Evolutionary conservation across 2,797 vertebrate species (phyloP).

Genomic region (Malacoraja senta): DNA sequence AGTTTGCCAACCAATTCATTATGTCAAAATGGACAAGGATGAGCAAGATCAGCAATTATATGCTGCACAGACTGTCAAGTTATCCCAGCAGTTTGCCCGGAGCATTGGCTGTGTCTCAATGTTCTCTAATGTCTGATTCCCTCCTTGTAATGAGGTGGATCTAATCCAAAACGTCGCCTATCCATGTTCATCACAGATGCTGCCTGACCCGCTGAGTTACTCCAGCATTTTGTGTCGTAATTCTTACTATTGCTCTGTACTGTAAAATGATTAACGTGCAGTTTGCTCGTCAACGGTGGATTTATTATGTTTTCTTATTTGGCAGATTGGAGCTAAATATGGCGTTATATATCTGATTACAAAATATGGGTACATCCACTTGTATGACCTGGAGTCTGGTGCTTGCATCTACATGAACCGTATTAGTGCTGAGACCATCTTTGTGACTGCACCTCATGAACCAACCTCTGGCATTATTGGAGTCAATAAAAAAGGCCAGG

Average conservation of each 20-base stretch:
- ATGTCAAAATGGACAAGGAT: not conserved
- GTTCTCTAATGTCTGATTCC: no score
- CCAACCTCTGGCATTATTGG: conserved; percentile 86
- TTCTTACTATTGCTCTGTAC: not conserved
- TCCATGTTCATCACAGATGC: no score
- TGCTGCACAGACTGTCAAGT: not conserved
- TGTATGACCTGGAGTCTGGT: conserved; percentile 86
- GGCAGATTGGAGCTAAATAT: conserved; percentile 78
- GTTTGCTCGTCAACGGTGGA: no score
- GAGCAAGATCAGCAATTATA: not conserved
- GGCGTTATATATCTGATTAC: conserved; percentile 89
- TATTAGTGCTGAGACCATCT: conserved; percentile 86
- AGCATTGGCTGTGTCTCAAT: not conserved
- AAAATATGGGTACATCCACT: conserved; percentile 87
- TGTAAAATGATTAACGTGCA: not conserved
- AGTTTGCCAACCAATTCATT: not conserved
- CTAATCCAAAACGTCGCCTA: no score
- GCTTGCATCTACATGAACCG: conserved; percentile 90
- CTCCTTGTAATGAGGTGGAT: no score
- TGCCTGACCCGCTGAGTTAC: no score
- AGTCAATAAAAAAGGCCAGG: conserved; percentile 94
- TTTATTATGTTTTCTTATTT: conserved; percentile 39
- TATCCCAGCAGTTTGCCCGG: not conserved
- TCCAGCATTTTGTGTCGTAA: not conserved
- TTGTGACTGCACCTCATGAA: conserved; percentile 83